phyloP scores from a whole-genome alignment of 1,140 invertebrate genomes.

The Drosophila repletoides region DNA sequence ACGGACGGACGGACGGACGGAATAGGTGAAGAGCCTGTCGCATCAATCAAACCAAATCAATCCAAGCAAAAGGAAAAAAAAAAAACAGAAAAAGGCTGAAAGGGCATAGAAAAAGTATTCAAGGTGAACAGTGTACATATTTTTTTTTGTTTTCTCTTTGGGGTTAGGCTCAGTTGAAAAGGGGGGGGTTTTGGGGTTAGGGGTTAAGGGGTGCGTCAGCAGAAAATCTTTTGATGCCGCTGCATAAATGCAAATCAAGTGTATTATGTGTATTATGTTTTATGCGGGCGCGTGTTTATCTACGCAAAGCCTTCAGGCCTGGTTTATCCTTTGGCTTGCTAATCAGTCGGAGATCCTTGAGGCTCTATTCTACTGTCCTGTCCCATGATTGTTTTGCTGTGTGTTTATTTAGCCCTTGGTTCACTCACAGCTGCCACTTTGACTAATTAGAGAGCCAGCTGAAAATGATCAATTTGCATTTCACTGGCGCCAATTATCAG shows the following conservation, averaged over 20 bases:
- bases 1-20: no score
- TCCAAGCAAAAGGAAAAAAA: slow-evolving; percentile 15
- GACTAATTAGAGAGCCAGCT: slow-evolving; percentile 71
- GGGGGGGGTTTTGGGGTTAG: not conserved
- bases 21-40: not conserved
- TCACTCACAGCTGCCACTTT: slow-evolving; percentile 58
- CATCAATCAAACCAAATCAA: slow-evolving; percentile 41
- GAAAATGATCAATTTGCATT: slow-evolving; percentile 80
- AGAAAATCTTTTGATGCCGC: slow-evolving; percentile 48
- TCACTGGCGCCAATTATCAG: slow-evolving; percentile 69
- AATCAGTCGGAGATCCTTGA: slow-evolving; percentile 59
- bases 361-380: slow-evolving; percentile 19
- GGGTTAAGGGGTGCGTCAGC: slow-evolving; percentile 10
- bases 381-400: not conserved
- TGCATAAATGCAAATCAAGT: slow-evolving; percentile 60
- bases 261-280: slow-evolving; percentile 22
- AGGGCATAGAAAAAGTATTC: slow-evolving; percentile 3
- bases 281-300: slow-evolving; percentile 69
- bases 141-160: not conserved
- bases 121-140: slow-evolving; percentile 27
- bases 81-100: not conserved
- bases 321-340: slow-evolving; percentile 40
- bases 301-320: slow-evolving; percentile 37
- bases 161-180: not conserved
- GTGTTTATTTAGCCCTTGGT: slow-evolving; percentile 65